Evolutionary conservation across 1,140 invertebrate genomes (phyloP).

Genomic region (Drosophila novamexicana): DNA sequence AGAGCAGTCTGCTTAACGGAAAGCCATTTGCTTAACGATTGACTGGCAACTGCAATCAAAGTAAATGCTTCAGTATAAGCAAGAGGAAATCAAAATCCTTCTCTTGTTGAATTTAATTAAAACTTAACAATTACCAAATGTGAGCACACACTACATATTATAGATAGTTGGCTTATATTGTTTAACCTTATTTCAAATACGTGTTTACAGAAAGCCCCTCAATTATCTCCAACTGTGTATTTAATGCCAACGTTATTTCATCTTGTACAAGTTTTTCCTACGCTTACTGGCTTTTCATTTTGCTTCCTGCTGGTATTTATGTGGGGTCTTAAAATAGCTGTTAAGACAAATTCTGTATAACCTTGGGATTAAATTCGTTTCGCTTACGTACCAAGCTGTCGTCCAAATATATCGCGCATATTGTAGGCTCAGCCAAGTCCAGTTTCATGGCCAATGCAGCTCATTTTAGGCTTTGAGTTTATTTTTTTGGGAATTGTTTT

Average conservation of each 20-base stretch:
- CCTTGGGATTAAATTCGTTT: not conserved
- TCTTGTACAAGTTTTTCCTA: not conserved
- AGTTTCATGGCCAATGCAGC: not conserved
- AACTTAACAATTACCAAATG: no score
- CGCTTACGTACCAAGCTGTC: not conserved
- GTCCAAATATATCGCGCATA: not conserved
- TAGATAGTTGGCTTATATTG: no score
- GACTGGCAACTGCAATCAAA: no score
- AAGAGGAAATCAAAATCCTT: no score
- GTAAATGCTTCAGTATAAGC: no score
- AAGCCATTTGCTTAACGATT: no score
- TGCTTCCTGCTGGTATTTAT: not conserved
- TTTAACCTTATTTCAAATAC: no score
- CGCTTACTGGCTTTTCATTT: not conserved
- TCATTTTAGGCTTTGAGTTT: not conserved
- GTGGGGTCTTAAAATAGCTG: not conserved
- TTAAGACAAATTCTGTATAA: not conserved
- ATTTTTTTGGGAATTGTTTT: conserved; percentile 16
- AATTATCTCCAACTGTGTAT: not conserved
- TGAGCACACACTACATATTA: no score
- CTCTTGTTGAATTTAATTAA: no score
- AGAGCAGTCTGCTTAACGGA: no score
- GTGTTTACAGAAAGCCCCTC: not conserved
- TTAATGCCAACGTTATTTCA: not conserved
- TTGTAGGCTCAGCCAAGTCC: not conserved